Evolutionary conservation across 2,888 invertebrate genomes (phyloP).

Genomic region (Tachina fera): DNA sequence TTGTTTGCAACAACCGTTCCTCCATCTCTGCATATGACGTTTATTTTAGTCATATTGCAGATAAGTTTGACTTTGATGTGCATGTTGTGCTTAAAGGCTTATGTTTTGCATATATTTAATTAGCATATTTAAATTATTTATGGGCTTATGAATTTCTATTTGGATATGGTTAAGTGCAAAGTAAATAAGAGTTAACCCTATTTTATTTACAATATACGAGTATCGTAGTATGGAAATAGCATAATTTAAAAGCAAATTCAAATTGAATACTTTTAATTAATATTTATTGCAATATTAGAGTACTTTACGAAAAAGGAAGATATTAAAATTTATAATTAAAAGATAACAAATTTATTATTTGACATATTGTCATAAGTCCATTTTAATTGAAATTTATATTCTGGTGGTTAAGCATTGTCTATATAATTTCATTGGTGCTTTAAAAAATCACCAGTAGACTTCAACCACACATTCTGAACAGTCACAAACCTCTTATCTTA

Average conservation of each 20-base stretch:
- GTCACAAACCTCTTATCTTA: no score
- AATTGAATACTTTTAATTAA: neutral
- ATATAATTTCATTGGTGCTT: no score
- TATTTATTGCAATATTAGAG: neutral
- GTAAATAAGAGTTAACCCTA: conserved; percentile 48
- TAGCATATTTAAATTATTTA: conserved; percentile 58
- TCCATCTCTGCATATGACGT: conserved; percentile 20
- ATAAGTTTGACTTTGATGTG: conserved; percentile 33
- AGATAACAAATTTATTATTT: no score
- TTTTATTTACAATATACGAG: neutral
- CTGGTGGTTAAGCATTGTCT: no score
- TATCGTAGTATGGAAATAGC: neutral
- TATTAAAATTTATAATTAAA: neutral
- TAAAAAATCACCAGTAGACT: no score
- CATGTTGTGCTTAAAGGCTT: conserved; percentile 6
- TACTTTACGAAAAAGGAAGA: no score
- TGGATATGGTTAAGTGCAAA: conserved; percentile 40
- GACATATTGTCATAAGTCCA: no score
- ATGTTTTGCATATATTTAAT: conserved; percentile 54
- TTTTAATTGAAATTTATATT: no score
- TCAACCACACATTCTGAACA: no score
- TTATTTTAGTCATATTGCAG: conserved; percentile 47
- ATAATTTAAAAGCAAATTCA: neutral
- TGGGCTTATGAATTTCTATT: conserved; percentile 41
- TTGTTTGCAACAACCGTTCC: neutral